Evolutionary conservation across 2,888 invertebrate species (phyloP).

Genomic region (Melangyna quadrimaculata): DNA sequence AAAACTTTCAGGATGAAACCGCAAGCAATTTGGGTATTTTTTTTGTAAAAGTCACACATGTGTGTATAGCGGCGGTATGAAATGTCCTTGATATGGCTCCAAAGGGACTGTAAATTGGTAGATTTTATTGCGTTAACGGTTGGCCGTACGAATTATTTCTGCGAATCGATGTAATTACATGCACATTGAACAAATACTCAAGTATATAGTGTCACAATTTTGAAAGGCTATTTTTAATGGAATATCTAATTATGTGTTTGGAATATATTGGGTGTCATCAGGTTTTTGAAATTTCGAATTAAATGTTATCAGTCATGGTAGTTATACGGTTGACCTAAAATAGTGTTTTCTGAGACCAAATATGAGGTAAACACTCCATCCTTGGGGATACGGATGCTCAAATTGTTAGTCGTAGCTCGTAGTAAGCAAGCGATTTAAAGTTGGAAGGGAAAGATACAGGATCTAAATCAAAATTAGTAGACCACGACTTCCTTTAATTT

Average conservation of each 20-base stretch:
- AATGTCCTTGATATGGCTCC: constrained; percentile 57
- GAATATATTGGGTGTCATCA: constrained; percentile 21
- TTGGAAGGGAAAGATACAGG: too few species aligned
- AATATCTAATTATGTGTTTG: not conserved
- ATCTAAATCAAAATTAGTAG: too few species aligned
- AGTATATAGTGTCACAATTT: not conserved
- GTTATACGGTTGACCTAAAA: too few species aligned
- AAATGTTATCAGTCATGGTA: constrained; percentile 5
- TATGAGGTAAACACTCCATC: too few species aligned
- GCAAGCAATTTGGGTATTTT: constrained; percentile 32
- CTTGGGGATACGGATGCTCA: too few species aligned
- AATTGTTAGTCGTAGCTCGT: too few species aligned
- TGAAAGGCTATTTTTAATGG: not conserved
- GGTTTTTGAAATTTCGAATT: not conserved
- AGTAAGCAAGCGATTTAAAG: too few species aligned
- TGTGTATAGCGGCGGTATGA: not conserved
- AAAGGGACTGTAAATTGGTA: constrained; percentile 69
- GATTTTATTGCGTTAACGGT: constrained; percentile 70
- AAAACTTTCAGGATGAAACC: constrained; percentile 61
- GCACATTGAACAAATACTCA: constrained; percentile 35
- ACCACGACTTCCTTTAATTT: too few species aligned
- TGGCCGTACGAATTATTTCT: constrained; percentile 65
- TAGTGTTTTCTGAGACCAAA: too few species aligned
- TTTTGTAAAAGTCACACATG: constrained; percentile 23
- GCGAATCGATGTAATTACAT: constrained; percentile 65